Evolutionary conservation across 2,797 vertebrate genomes (phyloP), one percentile per base, ranked within the genome.

Genomic region (Cuniculus paca): DNA sequence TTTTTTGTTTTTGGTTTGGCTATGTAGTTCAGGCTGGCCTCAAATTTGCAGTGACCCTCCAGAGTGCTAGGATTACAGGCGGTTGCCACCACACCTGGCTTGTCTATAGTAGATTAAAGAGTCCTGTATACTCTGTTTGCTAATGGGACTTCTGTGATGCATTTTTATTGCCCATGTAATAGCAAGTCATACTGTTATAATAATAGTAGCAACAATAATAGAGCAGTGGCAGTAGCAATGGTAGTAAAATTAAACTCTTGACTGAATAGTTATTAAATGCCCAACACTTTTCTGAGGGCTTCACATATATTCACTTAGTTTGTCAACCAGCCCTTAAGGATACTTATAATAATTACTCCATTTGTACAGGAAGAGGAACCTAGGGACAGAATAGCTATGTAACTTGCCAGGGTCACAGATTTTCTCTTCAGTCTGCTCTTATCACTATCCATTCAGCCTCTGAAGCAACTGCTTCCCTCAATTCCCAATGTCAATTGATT

Each of bases 301-400:
- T 74, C 81, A 24, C 17, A 7, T 74, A 8, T 45, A n/a, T 4
- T 39, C 26, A 42, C 7, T 86, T 26, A 78, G 70, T 77, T 28
- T 48, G 58, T 36, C 42, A 68, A 61, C 42, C 36, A 88, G n/a
- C 65, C 8, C 52, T 58, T 34, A 22, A 95, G 36, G 90, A 11
- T 68, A 36, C 75, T 39, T 75, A 20, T 82, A 54, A 42, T 45
- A 78, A 50, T 87, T 74, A 65, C n/a, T 52, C 48, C 52, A 85
- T 10, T 84, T 96, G 79, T 85, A 28, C 39, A 86, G 16, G 63
- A 63, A 42, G 90, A 93, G 80, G 94, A 82, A 97, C 39, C 12
- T 83, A 96, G 93, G 58, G 39, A 72, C 12, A 16, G 54, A 48
- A 36, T 50, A 4, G 50, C 63, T 92, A 5, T 22, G 5, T 65